Evolutionary conservation across 1,140 invertebrate genomes (phyloP).

Genomic region (Drosophila ironensis): DNA sequence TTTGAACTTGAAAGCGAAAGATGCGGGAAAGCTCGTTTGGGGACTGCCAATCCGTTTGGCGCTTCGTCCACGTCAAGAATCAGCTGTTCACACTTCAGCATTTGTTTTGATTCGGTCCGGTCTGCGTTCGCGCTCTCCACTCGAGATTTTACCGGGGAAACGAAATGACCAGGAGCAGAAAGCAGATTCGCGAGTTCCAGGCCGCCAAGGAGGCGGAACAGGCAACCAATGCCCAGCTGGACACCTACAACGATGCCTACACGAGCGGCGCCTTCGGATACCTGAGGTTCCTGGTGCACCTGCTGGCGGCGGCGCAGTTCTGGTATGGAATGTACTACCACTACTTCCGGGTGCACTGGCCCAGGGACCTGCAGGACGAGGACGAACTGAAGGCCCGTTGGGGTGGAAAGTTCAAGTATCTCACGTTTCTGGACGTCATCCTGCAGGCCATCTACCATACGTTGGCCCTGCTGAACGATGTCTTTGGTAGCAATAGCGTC

Average conservation of each 20-base stretch:
- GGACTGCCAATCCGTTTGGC: neutral
- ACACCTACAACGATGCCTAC: constrained; percentile 65
- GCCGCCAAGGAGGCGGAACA: constrained; percentile 46
- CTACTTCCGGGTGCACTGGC: constrained; percentile 60
- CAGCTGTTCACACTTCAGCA: constrained; percentile 7
- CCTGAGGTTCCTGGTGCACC: constrained; percentile 57
- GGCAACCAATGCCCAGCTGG: constrained; percentile 26
- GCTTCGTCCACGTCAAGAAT: neutral
- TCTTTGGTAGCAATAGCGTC: constrained; percentile 52
- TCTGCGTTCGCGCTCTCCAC: neutral
- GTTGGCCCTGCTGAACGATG: constrained; percentile 62
- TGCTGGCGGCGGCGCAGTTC: constrained; percentile 62
- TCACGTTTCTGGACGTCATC: constrained; percentile 69
- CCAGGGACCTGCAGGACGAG: constrained; percentile 41
- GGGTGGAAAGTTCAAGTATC: constrained; percentile 77
- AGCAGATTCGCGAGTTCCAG: constrained; percentile 46
- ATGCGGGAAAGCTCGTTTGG: neutral
- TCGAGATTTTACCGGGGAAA: neutral
- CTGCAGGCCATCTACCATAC: constrained; percentile 67
- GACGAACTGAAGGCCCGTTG: constrained; percentile 59
- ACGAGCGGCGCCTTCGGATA: constrained; percentile 67
- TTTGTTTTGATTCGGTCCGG: constrained; percentile 19
- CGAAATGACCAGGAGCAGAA: constrained; percentile 57
- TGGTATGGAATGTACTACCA: constrained; percentile 68
- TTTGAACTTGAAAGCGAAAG: neutral